A percentile compares a stretch with the other conserved stretches of the same genome.
Evolutionary conservation across 2,888 invertebrate species (phyloP).

Genomic region (Beris chalybata): DNA sequence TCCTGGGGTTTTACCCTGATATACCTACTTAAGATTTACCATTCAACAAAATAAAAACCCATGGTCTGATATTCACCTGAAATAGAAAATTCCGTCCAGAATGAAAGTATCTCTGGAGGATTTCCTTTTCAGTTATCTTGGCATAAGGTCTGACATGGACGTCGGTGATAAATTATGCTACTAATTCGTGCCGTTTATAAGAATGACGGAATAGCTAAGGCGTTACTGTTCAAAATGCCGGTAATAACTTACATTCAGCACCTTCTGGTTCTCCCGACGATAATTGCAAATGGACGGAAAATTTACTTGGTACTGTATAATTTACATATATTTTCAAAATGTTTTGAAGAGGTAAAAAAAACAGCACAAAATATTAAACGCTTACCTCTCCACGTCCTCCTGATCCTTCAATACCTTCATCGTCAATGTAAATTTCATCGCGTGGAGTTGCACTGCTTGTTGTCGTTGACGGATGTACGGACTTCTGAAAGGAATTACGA

Average conservation of each 20-base stretch:
- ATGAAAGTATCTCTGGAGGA: no score
- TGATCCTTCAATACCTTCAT: conserved; percentile 74
- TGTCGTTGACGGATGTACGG: conserved; percentile 46
- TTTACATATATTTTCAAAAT: no score
- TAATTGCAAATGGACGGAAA: conserved; percentile 38
- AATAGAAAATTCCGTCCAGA: no score
- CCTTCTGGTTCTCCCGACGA: conserved; percentile 45
- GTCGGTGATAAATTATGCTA: no score
- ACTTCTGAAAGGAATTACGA: conserved; percentile 47
- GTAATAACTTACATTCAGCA: conserved; percentile 29
- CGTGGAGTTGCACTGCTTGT: conserved; percentile 45
- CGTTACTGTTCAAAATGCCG: neutral
- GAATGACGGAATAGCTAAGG: conserved; percentile 41
- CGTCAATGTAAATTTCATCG: conserved; percentile 74
- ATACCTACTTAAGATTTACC: no score
- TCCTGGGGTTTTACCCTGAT: no score
- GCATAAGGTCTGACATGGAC: no score
- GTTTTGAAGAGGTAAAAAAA: no score
- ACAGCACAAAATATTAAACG: conserved; percentile 37
- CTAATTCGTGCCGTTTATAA: no score
- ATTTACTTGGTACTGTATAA: neutral
- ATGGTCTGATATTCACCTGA: no score
- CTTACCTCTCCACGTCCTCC: conserved; percentile 69
- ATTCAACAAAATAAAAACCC: no score
- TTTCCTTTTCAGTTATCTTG: no score